phyloP scores from a whole-genome alignment of 2,888 invertebrate genomes.

The Cephalotes varians region DNA sequence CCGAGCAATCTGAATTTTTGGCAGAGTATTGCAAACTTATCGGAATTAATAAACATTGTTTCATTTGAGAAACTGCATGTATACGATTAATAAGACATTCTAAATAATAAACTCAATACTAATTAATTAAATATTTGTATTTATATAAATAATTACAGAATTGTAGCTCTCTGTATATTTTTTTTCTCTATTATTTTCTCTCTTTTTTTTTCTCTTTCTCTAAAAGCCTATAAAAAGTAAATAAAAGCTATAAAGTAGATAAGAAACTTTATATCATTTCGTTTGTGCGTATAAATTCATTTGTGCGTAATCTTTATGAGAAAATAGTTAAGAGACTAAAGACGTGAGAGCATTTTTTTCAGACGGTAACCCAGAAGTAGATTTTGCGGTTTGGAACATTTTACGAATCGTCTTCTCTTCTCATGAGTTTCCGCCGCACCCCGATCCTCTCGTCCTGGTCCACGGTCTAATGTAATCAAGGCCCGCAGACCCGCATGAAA shows the following conservation, averaged over 20 bases:
- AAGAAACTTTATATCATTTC: background rate
- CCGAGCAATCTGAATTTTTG: conserved; percentile 16
- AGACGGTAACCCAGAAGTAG: background rate
- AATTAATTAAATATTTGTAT: background rate
- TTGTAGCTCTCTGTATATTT: no score
- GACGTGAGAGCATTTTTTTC: conserved; percentile 12
- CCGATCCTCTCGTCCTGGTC: background rate
- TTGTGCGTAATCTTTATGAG: background rate
- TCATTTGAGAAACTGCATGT: background rate
- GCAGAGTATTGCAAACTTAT: background rate
- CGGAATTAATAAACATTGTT: background rate
- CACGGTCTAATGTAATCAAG: conserved; percentile 45
- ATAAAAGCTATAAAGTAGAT: background rate
- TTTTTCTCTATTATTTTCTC: background rate
- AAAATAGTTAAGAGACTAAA: conserved; percentile 2
- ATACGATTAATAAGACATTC: background rate
- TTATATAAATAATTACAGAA: background rate
- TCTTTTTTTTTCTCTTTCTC: no score
- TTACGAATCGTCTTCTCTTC: conserved; percentile 13
- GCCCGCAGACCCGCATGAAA: conserved; percentile 53
- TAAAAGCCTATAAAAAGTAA: no score
- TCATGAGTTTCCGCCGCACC: background rate
- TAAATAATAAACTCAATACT: background rate
- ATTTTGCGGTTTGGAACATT: conserved; percentile 21
- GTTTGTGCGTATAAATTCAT: background rate